Evolutionary conservation across 2,888 invertebrate genomes (phyloP).

Genomic region (Aspidiotus destructor): DNA sequence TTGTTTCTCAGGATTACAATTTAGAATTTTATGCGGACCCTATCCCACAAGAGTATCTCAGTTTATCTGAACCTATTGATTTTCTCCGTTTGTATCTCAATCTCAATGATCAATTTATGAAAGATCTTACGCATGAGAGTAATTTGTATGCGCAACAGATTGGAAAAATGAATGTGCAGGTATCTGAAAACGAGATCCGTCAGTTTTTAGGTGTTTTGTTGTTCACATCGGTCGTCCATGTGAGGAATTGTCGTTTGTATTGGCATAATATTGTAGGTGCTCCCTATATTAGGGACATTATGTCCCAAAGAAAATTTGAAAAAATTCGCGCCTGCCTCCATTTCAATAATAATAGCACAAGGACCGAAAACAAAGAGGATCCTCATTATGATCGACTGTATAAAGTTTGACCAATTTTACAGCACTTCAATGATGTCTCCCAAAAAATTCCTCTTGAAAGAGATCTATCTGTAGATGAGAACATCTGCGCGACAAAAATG

Average conservation of each 20-base stretch:
- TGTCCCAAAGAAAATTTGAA: slow-evolving; percentile 38
- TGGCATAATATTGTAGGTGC: slow-evolving; percentile 37
- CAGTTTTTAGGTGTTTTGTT: slow-evolving; percentile 36
- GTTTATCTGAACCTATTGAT: no score
- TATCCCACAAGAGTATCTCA: no score
- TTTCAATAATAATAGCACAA: slow-evolving; percentile 37
- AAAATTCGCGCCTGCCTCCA: slow-evolving; percentile 36
- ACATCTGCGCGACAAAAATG: slow-evolving; percentile 38
- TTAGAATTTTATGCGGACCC: no score
- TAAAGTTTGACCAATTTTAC: slow-evolving; percentile 37
- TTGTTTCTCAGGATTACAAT: no score
- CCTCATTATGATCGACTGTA: slow-evolving; percentile 35
- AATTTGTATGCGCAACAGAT: neutral
- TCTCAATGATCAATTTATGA: neutral
- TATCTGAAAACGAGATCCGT: slow-evolving; percentile 13
- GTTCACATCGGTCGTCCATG: slow-evolving; percentile 38
- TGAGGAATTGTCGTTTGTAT: slow-evolving; percentile 37
- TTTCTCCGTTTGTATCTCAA: no score
- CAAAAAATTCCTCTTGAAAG: slow-evolving; percentile 35
- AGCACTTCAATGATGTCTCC: slow-evolving; percentile 35
- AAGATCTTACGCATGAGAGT: neutral
- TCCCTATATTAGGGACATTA: slow-evolving; percentile 36
- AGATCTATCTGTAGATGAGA: slow-evolving; percentile 38
- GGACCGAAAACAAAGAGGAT: slow-evolving; percentile 27
- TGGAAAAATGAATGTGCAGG: slow-evolving; percentile 1